phyloP scores from a whole-genome alignment of 2,113 vertebrate genomes.

The Ptyas mucosa region DNA sequence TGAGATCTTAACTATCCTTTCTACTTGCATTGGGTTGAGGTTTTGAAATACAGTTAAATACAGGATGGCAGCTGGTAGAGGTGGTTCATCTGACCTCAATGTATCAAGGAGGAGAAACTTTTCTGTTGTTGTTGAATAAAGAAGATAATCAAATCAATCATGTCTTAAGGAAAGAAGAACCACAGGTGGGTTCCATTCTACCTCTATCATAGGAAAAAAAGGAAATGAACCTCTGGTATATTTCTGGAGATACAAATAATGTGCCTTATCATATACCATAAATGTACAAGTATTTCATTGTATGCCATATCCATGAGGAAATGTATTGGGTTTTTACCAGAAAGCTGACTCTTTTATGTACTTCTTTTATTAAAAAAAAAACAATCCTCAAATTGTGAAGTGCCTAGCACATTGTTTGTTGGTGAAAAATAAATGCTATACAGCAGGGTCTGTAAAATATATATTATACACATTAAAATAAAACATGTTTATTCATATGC shows the following conservation, averaged over 20 bases:
- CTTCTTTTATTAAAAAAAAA: conserved; percentile 20
- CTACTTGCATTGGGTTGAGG: not conserved
- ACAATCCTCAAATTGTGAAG: not conserved
- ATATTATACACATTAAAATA: conserved; percentile 41
- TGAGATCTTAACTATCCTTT: not conserved
- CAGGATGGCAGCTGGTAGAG: not conserved
- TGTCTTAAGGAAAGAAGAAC: not conserved
- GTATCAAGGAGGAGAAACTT: no score
- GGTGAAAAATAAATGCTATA: conserved; percentile 3
- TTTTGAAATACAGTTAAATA: not conserved
- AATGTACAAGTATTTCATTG: not conserved
- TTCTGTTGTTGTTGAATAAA: not conserved
- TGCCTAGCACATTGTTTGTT: not conserved
- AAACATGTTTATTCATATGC: conserved; percentile 30
- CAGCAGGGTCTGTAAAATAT: conserved; percentile 24
- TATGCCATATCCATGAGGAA: not conserved
- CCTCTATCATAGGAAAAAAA: not conserved
- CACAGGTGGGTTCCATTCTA: not conserved
- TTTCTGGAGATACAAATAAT: not conserved
- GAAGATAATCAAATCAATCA: not conserved
- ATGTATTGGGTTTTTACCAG: not conserved
- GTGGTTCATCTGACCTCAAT: not conserved
- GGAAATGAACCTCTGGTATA: not conserved
- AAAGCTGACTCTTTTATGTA: not conserved
- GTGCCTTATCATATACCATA: not conserved